phyloP scores from a whole-genome alignment of 2,797 vertebrate genomes.

The Acrossocheilus wenchowensis region DNA sequence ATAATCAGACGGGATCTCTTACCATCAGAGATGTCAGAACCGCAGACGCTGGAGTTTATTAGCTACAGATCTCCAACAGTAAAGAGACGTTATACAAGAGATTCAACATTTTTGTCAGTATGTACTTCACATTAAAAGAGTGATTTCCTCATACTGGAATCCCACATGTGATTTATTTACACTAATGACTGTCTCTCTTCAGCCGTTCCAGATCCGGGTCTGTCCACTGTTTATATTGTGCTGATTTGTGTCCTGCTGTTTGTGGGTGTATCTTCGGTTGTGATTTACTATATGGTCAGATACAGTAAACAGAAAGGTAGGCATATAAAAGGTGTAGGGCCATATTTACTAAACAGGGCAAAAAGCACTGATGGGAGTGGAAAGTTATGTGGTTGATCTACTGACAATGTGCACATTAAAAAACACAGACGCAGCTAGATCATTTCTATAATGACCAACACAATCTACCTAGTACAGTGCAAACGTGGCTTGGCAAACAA shows the following conservation, averaged over 20 bases:
- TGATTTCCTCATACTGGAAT: not conserved
- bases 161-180: no score
- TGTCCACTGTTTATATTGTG: not conserved
- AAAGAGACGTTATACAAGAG: not conserved
- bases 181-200: not conserved
- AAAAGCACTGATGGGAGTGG: no score
- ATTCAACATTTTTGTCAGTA: not conserved
- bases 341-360: no score
- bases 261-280: not conserved
- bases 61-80: constrained; percentile 8
- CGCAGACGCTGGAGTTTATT: not conserved
- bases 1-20: not conserved
- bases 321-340: no score
- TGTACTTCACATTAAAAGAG: not conserved
- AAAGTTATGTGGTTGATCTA: no score
- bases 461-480: no score
- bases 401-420: no score
- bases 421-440: no score
- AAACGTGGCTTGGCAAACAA: no score
- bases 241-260: not conserved
- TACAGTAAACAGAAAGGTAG: not conserved
- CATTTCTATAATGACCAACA: no score
- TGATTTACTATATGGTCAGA: not conserved
- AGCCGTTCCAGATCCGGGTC: not conserved
- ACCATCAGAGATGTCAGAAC: not conserved